phyloP scores from a whole-genome alignment of 2,113 vertebrate species.

The Melanerpes aurifrons region DNA sequence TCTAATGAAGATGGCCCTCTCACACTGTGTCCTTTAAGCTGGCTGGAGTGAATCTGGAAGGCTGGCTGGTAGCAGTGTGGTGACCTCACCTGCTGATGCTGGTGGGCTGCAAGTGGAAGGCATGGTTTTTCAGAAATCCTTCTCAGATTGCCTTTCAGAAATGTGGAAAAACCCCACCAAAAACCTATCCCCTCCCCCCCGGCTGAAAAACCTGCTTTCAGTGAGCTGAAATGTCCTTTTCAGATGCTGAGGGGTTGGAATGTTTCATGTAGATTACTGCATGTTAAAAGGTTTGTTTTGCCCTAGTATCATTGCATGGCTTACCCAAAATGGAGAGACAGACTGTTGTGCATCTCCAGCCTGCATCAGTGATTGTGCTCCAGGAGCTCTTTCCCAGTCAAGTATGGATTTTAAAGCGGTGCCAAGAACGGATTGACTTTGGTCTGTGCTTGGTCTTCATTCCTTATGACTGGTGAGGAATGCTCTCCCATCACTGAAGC shows the following conservation, averaged over 20 bases:
- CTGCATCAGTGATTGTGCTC: background rate
- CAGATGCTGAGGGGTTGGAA: background rate
- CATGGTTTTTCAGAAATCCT: background rate
- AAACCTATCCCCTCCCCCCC: too few species aligned
- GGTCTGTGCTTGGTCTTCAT: background rate
- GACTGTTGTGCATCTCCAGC: background rate
- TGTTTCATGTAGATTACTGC: background rate
- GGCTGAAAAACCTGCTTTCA: background rate
- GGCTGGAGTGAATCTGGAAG: background rate
- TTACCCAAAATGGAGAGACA: background rate
- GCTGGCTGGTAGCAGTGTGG: background rate
- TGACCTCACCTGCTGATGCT: background rate
- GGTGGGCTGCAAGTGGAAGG: background rate
- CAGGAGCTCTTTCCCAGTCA: background rate
- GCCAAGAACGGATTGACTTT: background rate
- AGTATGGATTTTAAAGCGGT: background rate
- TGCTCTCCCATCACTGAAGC: background rate
- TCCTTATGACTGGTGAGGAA: background rate
- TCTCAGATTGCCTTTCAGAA: background rate
- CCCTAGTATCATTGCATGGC: background rate
- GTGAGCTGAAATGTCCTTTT: background rate
- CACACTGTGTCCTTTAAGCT: background rate
- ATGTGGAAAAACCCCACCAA: background rate
- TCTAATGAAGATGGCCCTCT: background rate
- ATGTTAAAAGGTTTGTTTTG: background rate